Conservation (phyloP, 2,113 vertebrate genomes). For the Sporophila hypoxantha region DNA sequence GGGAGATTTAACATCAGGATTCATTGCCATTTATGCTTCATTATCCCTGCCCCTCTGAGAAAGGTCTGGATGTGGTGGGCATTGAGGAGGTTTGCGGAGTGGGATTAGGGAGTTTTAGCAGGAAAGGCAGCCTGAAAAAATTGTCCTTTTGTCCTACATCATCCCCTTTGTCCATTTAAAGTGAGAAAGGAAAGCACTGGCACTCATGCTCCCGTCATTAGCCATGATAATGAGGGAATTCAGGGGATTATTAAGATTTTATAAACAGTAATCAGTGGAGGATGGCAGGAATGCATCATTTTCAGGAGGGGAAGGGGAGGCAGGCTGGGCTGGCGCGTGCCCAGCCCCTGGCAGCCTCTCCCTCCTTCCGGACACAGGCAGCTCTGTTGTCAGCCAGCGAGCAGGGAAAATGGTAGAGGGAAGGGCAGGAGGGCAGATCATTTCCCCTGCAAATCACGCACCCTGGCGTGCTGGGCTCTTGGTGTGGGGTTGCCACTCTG, state of each 20-base stretch:
- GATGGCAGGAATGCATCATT: background rate
- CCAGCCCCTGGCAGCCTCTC: background rate
- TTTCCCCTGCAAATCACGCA: background rate
- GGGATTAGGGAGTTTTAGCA: background rate
- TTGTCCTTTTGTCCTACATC: background rate
- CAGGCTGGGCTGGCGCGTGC: background rate
- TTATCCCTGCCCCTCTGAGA: background rate
- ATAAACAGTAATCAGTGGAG: background rate
- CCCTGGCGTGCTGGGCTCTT: background rate
- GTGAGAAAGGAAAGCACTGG: background rate
- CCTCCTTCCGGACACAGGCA: background rate
- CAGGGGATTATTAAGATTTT: conserved; percentile 14
- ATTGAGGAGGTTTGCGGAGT: fast-evolving
- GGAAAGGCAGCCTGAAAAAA: background rate
- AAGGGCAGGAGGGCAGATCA: background rate
- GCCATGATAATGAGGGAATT: conserved; percentile 9
- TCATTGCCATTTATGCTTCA: fast-evolving
- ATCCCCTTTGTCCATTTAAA: background rate
- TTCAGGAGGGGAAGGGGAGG: background rate
- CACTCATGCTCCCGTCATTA: background rate
- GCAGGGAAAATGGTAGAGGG: background rate
- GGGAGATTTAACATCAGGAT: background rate
- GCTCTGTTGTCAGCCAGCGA: background rate
- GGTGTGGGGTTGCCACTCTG: fast-evolving
- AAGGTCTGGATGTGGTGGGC: background rate